Evolutionary conservation across 2,113 vertebrate species (phyloP), one percentile per base, ranked within the genome.

Genomic region (Pyrgilauda ruficollis): DNA sequence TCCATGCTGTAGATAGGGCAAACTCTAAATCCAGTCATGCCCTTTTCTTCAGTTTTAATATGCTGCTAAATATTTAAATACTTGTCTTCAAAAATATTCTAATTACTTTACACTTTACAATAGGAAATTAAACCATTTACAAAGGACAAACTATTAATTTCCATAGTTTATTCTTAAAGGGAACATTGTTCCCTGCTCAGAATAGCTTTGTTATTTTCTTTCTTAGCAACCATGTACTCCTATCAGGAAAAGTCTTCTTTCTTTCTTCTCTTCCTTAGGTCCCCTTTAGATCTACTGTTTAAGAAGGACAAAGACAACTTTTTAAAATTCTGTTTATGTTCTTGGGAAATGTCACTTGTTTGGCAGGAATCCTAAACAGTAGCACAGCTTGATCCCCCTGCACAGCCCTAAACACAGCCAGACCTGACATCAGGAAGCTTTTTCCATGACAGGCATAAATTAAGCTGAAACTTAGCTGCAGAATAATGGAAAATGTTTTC

Each of bases 401-500:
- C 78, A 95, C 52, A 95, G 84, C 56, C 78, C 79, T 92, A 82
- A 9, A 74, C 90, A 91, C 87, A 97, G 93, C 70, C 92, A 97
- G 78, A 79, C 59, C 69, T 96, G 94, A 97, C 90, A 97, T 86
- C 92, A 88, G 82, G 93, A 97, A 94, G 86, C 82, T 92, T 95
- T 96, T 96, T 97, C 96, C 95, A 97, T 96, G 97, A 96, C 97
- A 97, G 61, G 84, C 94, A 97, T 97, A 97, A 97, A 97, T 97
- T 97, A 96, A 94, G 83, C 89, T 96, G 94, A 95, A 97, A 92
- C 53, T 96, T 77, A 82, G 73, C 62, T 94, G 52, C 88, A 94
- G 92, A 97, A 94, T 93, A 96, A 84, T 59, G 49, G 52, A 91
- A 76, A 91, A 84, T 56, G 30, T 73, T 88, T 94, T 80, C 50